Evolutionary conservation across 2,888 invertebrate species (phyloP).

Genomic region (Cosmia pyralina): DNA sequence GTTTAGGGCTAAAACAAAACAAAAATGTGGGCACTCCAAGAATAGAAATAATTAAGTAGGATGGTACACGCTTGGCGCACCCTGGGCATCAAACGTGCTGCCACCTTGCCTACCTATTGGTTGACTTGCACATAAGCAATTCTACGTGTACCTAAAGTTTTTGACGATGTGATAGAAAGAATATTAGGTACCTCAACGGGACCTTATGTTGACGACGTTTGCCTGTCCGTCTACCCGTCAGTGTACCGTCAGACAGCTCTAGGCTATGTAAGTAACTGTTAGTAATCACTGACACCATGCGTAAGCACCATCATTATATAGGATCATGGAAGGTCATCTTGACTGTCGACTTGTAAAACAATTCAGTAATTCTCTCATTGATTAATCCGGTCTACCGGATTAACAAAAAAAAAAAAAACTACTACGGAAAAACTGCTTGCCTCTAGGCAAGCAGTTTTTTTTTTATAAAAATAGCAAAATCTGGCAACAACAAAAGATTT

Average conservation of each 20-base stretch:
- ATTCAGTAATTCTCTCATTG: too few relatives aligned
- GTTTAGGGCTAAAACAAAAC: too few relatives aligned
- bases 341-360: too few relatives aligned
- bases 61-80: not conserved
- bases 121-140: not conserved
- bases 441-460: too few relatives aligned
- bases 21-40: not conserved
- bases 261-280: constrained; percentile 19
- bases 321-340: too few relatives aligned
- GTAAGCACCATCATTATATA: not conserved
- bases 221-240: not conserved
- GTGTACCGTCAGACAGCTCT: constrained; percentile 1
- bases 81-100: not conserved
- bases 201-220: not conserved
- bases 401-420: too few relatives aligned
- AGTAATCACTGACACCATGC: constrained; percentile 3
- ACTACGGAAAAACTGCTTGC: too few relatives aligned
- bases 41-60: not conserved
- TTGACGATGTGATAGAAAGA: not conserved
- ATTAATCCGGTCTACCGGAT: too few relatives aligned
- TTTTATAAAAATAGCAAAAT: not conserved
- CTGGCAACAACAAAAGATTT: not conserved
- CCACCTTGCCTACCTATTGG: not conserved
- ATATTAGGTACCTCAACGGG: not conserved
- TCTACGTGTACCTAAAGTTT: not conserved